Base-by-base conservation (phyloP, 2,113 vertebrate genomes). In the Microcebus jonahi region DNA sequence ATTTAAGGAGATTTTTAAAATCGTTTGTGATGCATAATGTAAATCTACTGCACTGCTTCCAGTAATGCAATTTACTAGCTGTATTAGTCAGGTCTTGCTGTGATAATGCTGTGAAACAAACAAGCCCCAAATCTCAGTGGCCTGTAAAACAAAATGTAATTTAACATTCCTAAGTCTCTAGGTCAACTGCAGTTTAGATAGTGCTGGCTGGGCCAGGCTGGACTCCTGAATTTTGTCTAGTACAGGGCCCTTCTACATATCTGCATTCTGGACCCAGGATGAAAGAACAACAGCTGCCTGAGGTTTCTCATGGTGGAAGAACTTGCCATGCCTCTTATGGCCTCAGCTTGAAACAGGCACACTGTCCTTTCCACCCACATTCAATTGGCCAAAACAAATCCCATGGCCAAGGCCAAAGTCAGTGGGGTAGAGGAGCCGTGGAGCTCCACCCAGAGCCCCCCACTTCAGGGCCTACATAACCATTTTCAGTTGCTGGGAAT, bases 31-130 rank as follows among this genome's bases (percentile, higher is more conserved):
- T 53, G 17, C 34, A 29, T 21, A 48, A 18, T 29, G 48, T 65
- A 53, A 82, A 67, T 55, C 48, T 0, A 45, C 10, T 1, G 87
- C 39, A 34, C 50, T 50, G 21, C 27, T 79, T 45, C 76, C 15
- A 59, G 34, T 36, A 39, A 91, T 65, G 77, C 27, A 53, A 18
- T 90, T 76, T 14, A 18, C 18, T 65, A 59, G 23, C 79, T 82
- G 13, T 53, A 53, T 65, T n/a, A 85, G 36, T 84, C 55, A 70
- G 61, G 68, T 39, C 84, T 90, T 48, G 48, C 75, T 48, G 55
- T 71, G 84, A 87, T 67, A 50, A 79, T 25, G 53, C 65, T 85
- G 21, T 84, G 59, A 96, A 83, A 82, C 73, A 93, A 94, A 67
- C 53, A 42, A 85, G 21, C 13, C 80, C 57, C 25, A 63, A 50